phyloP scores from a whole-genome alignment of 2,888 invertebrate species.

The Cataglyphis livida region DNA sequence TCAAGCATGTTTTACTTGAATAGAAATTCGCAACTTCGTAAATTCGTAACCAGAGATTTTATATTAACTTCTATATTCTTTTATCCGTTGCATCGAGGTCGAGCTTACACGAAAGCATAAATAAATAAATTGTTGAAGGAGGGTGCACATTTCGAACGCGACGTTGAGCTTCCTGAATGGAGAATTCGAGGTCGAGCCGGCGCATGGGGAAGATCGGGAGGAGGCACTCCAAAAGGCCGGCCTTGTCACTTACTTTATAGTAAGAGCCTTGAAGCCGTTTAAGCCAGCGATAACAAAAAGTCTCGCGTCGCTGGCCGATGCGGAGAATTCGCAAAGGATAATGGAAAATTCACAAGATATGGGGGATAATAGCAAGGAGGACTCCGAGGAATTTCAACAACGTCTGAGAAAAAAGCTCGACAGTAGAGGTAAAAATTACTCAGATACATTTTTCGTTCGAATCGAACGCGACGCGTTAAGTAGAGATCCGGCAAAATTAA shows the following conservation, averaged over 20 bases:
- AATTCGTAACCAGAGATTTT: neutral
- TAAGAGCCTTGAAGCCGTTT: conserved; percentile 92
- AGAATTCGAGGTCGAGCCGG: conserved; percentile 97
- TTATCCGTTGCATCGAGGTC: neutral
- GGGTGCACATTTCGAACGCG: conserved; percentile 97
- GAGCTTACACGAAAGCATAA: conserved; percentile 2
- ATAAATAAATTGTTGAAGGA: conserved; percentile 84
- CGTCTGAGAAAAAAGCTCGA: conserved; percentile 94
- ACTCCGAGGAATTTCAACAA: conserved; percentile 93
- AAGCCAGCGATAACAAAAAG: conserved; percentile 82
- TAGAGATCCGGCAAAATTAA: neutral
- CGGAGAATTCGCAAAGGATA: conserved; percentile 76
- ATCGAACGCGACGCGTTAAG: neutral
- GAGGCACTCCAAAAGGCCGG: conserved; percentile 95
- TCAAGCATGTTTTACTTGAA: neutral
- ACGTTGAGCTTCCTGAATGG: conserved; percentile 94
- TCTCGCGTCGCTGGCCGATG: conserved; percentile 80
- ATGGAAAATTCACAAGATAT: conserved; percentile 74
- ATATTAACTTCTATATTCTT: neutral
- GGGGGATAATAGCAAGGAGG: conserved; percentile 82
- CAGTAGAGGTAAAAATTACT: conserved; percentile 89
- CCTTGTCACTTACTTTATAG: conserved; percentile 96
- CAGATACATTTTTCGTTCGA: neutral
- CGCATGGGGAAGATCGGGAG: conserved; percentile 96
- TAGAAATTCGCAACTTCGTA: neutral